Conservation (phyloP, 2,888 invertebrate genomes). For the Atethmia centrago region DNA sequence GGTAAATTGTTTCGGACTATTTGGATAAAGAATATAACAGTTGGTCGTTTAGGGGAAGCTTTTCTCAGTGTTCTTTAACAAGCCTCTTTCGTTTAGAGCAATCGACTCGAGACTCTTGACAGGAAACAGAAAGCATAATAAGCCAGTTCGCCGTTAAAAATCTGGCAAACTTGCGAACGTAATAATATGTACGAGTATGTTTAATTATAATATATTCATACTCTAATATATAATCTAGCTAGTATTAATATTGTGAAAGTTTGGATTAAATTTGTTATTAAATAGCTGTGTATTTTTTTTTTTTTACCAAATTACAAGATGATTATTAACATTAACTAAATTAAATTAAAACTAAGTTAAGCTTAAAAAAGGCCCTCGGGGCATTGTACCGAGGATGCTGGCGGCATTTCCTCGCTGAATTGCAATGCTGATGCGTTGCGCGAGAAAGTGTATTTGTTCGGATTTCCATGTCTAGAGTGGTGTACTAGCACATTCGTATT, state of each 20-base stretch:
- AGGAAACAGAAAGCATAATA: constrained; percentile 67
- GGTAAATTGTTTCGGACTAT: constrained; percentile 48
- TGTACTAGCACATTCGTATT: neutral
- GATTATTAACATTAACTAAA: no score
- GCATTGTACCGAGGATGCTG: no score
- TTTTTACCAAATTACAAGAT: no score
- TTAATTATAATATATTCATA: constrained; percentile 20
- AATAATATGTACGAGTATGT: constrained; percentile 21
- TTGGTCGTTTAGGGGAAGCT: constrained; percentile 65
- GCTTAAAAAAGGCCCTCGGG: no score
- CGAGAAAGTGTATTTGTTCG: no score
- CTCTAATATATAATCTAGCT: constrained; percentile 14
- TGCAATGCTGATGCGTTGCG: no score
- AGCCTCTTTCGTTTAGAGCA: constrained; percentile 72
- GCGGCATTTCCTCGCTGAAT: no score
- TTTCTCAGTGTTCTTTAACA: constrained; percentile 70
- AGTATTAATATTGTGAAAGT: constrained; percentile 6
- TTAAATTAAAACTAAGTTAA: no score
- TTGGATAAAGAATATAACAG: constrained; percentile 65
- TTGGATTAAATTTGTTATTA: constrained; percentile 12
- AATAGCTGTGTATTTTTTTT: no score
- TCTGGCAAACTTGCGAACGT: constrained; percentile 22
- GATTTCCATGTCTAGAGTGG: neutral
- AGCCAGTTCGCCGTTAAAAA: constrained; percentile 54
- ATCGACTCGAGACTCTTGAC: constrained; percentile 74